These are phyloP conservation scores for Palythoa caribaeorum DNA, from an alignment of 92 coral and sea anemone genomes.

Conservation along the genomic window DNA sequence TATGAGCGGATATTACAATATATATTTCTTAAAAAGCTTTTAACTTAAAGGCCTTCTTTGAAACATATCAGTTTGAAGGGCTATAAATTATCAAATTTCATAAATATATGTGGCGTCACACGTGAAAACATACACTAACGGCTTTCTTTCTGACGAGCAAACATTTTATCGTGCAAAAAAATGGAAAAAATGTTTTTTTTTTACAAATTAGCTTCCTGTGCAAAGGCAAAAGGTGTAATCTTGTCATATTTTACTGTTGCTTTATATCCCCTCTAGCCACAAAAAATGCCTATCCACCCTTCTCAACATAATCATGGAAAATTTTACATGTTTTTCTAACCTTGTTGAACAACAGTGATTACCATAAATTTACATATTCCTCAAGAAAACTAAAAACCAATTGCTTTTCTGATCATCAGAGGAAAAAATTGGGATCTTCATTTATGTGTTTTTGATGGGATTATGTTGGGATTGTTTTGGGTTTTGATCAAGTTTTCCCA, in stretches of 20 bases:
- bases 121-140: neutral
- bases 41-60: too few relatives aligned
- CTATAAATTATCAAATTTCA: too few relatives aligned
- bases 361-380: constrained; percentile 12
- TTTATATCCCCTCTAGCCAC: constrained; percentile 39
- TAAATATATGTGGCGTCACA: too few relatives aligned
- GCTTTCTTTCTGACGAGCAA: neutral
- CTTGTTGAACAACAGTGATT: constrained; percentile 1
- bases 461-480: too few relatives aligned
- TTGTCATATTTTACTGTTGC: constrained; percentile 17
- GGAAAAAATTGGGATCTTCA: too few relatives aligned
- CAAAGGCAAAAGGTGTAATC: constrained; percentile 19
- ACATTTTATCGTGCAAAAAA: constrained; percentile 11
- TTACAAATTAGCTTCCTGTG: constrained; percentile 13
- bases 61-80: too few relatives aligned
- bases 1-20: too few relatives aligned
- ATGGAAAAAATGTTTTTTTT: neutral
- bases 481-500: too few relatives aligned
- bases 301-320: constrained; percentile 21
- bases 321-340: constrained; percentile 14
- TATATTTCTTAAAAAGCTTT: too few relatives aligned
- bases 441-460: too few relatives aligned
- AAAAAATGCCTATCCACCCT: constrained; percentile 22
- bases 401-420: constrained; percentile 4
- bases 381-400: constrained; percentile 14